These are phyloP conservation scores for Glandiceps talaboti DNA, from an alignment of 53 echinoderm and acorn worm genomes.

Conservation along the genomic window DNA sequence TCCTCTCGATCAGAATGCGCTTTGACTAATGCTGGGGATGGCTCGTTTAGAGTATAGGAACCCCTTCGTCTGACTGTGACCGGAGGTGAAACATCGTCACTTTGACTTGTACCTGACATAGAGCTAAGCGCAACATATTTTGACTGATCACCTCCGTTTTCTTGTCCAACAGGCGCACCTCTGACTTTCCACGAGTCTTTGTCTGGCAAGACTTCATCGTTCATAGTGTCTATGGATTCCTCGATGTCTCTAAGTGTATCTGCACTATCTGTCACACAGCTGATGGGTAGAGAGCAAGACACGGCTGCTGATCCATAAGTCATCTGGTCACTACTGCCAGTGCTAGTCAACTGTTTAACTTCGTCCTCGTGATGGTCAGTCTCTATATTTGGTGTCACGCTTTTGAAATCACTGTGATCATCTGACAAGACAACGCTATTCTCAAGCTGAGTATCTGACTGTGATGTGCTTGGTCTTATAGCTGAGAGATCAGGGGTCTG, in stretches of 20 bases:
- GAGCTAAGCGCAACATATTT: not conserved
- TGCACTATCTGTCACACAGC: constrained; percentile 47
- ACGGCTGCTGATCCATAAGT: constrained; percentile 13
- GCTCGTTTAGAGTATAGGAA: constrained; percentile 83
- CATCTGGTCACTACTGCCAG: not conserved
- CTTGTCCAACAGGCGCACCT: constrained; percentile 54
- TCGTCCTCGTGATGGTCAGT: not conserved
- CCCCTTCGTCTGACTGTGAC: constrained; percentile 46
- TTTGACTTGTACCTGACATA: not conserved
- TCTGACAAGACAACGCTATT: not conserved
- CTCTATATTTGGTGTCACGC: not conserved
- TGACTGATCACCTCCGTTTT: constrained; percentile 13
- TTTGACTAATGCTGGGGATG: constrained; percentile 81
- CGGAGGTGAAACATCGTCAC: constrained; percentile 12
- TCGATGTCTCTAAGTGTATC: constrained; percentile 75
- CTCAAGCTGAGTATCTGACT: not conserved
- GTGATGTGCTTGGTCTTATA: constrained; percentile 8
- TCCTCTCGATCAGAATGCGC: constrained; percentile 79
- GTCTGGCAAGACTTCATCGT: not conserved
- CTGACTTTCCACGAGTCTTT: constrained; percentile 6
- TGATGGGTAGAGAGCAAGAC: constrained; percentile 79
- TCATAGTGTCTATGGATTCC: constrained; percentile 37
- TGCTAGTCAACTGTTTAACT: not conserved
- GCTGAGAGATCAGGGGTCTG: constrained; percentile 12
- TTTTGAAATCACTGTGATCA: not conserved